phyloP scores from a whole-genome alignment of 2,888 invertebrate genomes.

The Nephrotoma appendiculata region DNA sequence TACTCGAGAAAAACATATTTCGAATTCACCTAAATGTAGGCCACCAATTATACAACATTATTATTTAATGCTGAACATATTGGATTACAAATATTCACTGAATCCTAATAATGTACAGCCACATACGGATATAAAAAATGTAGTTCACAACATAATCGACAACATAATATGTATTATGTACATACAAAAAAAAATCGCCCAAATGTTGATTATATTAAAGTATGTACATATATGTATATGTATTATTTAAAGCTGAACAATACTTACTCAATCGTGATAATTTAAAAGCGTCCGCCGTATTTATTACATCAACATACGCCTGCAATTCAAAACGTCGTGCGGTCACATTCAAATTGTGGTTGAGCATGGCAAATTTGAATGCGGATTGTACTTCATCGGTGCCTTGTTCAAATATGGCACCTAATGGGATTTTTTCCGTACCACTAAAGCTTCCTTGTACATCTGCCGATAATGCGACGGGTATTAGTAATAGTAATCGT shows the following conservation, averaged over 20 bases:
- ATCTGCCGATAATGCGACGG: neutral
- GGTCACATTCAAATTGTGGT: constrained; percentile 72
- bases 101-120: neutral
- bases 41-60: too few relatives aligned
- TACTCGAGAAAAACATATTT: too few relatives aligned
- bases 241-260: neutral
- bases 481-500: neutral
- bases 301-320: constrained; percentile 80
- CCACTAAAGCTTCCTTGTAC: neutral
- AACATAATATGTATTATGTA: neutral
- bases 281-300: constrained; percentile 87
- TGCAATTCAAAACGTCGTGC: constrained; percentile 68
- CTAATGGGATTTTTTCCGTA: constrained; percentile 23
- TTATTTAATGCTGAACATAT: neutral
- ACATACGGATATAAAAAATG: too few relatives aligned
- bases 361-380: constrained; percentile 79
- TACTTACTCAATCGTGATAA: constrained; percentile 80
- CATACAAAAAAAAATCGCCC: neutral
- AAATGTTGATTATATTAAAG: too few relatives aligned
- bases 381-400: constrained; percentile 85
- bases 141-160: neutral
- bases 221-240: too few relatives aligned
- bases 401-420: constrained; percentile 84
- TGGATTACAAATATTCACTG: neutral
- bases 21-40: too few relatives aligned